Evolutionary conservation across 2,888 invertebrate genomes (phyloP).

Genomic region (Drosophila gaucha): DNA sequence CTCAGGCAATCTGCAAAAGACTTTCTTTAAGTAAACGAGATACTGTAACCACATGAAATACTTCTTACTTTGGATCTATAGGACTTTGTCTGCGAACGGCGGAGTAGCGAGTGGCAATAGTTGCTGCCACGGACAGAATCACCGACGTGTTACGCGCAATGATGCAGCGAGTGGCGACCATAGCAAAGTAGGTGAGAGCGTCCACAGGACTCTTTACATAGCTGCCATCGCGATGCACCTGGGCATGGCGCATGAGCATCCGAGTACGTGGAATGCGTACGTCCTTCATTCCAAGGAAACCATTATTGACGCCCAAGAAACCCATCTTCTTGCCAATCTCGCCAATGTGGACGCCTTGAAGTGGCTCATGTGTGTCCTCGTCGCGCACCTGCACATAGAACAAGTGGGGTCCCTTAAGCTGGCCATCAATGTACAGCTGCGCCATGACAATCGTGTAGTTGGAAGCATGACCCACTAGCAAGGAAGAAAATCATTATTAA

Average conservation of each 20-base stretch:
- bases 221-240: slow-evolving; percentile 95
- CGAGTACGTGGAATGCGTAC: slow-evolving; percentile 94
- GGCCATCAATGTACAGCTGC: slow-evolving; percentile 92
- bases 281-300: slow-evolving; percentile 94
- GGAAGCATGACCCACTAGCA: slow-evolving; percentile 94
- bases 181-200: slow-evolving; percentile 92
- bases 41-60: neutral
- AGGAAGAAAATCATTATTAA: neutral
- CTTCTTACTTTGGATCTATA: slow-evolving; percentile 89
- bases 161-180: slow-evolving; percentile 95
- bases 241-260: slow-evolving; percentile 96
- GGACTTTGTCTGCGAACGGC: slow-evolving; percentile 95
- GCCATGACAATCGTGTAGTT: slow-evolving; percentile 97
- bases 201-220: slow-evolving; percentile 92
- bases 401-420: slow-evolving; percentile 94
- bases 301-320: slow-evolving; percentile 96
- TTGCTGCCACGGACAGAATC: slow-evolving; percentile 91
- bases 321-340: slow-evolving; percentile 98
- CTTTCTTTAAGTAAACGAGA: too few species aligned
- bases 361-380: slow-evolving; percentile 93
- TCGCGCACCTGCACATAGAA: slow-evolving; percentile 97
- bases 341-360: slow-evolving; percentile 94
- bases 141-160: slow-evolving; percentile 90
- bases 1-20: slow-evolving; percentile 86
- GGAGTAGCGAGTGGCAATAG: slow-evolving; percentile 95